Base-by-base conservation (phyloP, 2,888 invertebrate species). In the Aproaerema taeniolella region DNA sequence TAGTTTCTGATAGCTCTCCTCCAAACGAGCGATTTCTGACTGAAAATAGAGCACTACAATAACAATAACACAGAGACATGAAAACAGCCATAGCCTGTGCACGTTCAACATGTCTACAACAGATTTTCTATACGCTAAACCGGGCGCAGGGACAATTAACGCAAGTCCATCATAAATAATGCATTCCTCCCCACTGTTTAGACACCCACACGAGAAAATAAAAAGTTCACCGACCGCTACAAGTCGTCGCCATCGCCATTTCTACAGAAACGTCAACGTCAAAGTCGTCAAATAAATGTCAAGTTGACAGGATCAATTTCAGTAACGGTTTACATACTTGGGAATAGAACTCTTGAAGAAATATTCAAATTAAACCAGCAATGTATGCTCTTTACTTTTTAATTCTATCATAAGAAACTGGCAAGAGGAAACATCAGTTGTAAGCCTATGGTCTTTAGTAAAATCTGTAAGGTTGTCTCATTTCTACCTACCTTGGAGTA, bases 31-130 rank as follows among this genome's bases (percentile, higher is more conserved):
- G 43, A 86, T 75, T 75, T 86, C 82, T 36, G 80, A 67, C 65
- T 85, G 83, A 62, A 86, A 86, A 77, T 86, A 83, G 43, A 86
- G 59, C 47, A 83, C 72, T 52, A 80, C 67, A 49, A 80, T 59
- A 61, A 76, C 79, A 67, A 83, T 65, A 67, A 79, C 67, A 67
- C 81, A 73, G 40, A 86, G 61, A 61, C 77, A 78, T 39, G 78
- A 75, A 60, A 85, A 70, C 47, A 86, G 58, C 74, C 81, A 85
- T 66, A 83, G 58, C 67, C 82, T 85, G 58, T 82, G 77, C 47
- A 83, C 55, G 70, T 81, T 83, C 67, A 77, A 77, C 86, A 86
- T 85, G 65, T 68, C 70, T 68, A 55, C 51, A 55, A 57, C 54
- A 3, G 53, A 47, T 47, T 51, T 58, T 59, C 55, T 57, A 69